Evolutionary conservation across 2,113 vertebrate genomes (phyloP).

Genomic region (Rhizomys pruinosus): DNA sequence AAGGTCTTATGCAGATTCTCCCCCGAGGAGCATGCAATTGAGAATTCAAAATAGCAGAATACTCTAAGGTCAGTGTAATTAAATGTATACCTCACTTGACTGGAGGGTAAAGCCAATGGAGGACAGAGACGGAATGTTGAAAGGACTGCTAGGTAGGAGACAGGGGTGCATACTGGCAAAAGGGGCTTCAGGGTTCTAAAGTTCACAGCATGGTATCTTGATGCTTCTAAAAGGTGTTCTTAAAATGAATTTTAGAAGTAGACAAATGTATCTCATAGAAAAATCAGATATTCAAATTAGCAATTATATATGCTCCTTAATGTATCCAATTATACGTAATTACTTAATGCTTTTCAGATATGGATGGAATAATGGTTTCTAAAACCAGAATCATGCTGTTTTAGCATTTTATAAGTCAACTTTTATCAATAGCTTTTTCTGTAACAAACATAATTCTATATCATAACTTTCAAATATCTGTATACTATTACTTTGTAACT

Average conservation of each 20-base stretch:
- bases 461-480: neutral
- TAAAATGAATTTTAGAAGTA: slow-evolving; percentile 34
- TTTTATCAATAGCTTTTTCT: neutral
- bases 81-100: neutral
- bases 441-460: neutral
- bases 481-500: slow-evolving; percentile 8
- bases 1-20: neutral
- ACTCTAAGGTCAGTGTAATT: neutral
- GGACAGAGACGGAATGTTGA: neutral
- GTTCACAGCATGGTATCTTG: neutral
- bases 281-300: neutral
- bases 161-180: neutral
- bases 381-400: neutral
- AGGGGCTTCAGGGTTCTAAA: neutral
- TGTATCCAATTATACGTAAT: neutral
- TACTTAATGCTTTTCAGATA: neutral
- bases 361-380: slow-evolving; percentile 8
- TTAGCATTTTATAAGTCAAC: neutral
- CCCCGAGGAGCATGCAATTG: neutral
- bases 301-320: neutral
- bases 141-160: neutral
- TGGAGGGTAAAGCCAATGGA: neutral
- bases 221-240: neutral
- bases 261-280: slow-evolving; percentile 7
- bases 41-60: neutral